These are phyloP conservation scores for Uria lomvia DNA, from an alignment of 2,113 vertebrate species.

Conservation along the genomic window DNA sequence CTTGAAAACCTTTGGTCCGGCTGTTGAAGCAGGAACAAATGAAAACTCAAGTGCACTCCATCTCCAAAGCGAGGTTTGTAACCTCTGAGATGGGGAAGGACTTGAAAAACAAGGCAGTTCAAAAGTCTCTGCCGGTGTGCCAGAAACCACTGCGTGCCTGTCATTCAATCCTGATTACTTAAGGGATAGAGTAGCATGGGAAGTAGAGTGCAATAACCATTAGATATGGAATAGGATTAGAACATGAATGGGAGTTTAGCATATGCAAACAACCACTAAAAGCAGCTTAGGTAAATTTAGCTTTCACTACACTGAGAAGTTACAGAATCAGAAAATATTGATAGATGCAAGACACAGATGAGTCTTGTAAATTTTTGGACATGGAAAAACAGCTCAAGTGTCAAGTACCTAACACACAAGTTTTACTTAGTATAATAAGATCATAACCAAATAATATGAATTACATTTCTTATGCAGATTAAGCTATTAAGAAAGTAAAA, in stretches of 20 bases:
- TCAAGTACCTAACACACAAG: background rate
- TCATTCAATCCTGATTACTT: background rate
- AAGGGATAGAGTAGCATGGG: background rate
- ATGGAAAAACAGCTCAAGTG: background rate
- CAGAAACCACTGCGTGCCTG: background rate
- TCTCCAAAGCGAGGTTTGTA: background rate
- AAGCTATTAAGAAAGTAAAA: background rate
- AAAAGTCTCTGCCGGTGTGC: background rate
- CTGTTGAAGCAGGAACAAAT: background rate
- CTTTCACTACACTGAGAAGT: background rate
- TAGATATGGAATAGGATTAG: background rate
- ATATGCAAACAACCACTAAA: background rate
- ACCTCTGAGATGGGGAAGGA: background rate
- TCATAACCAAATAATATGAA: background rate
- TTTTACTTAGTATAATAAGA: background rate
- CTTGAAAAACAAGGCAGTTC: background rate
- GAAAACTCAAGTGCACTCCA: background rate
- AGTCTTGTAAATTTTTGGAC: background rate
- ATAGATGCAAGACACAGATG: background rate
- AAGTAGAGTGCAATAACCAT: background rate
- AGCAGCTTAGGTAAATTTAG: background rate
- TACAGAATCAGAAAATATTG: background rate
- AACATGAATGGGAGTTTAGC: background rate
- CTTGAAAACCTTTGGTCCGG: background rate
- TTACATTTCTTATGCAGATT: background rate